Evolutionary conservation across 2,888 invertebrate genomes (phyloP).

Genomic region (Chironomus riparius): DNA sequence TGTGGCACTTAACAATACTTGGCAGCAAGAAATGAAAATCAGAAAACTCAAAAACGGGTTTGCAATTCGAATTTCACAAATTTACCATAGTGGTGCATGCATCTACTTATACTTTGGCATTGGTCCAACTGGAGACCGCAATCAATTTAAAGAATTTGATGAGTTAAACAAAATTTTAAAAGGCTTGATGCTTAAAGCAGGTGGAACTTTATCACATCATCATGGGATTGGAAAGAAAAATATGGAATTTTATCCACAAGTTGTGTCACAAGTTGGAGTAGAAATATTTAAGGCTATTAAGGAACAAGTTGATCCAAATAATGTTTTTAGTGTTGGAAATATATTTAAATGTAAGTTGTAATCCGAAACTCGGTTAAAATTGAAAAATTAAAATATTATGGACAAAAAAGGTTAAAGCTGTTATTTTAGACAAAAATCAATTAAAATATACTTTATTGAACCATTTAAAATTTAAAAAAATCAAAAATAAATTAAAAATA

Average conservation of each 20-base stretch:
- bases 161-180: neutral
- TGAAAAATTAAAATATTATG: no score
- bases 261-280: neutral
- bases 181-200: neutral
- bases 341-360: neutral
- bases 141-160: neutral
- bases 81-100: neutral
- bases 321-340: slow-evolving; percentile 6
- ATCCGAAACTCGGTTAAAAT: no score
- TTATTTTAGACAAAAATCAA: no score
- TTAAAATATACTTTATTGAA: no score
- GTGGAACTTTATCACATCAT: slow-evolving; percentile 7
- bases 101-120: neutral
- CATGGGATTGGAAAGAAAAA: slow-evolving; percentile 9
- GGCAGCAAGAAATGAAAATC: neutral
- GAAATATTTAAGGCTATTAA: neutral
- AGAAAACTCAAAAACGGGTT: neutral
- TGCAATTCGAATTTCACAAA: slow-evolving; percentile 3
- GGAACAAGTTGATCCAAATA: neutral
- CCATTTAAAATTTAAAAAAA: no score
- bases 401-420: no score
- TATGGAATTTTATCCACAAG: neutral
- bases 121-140: neutral
- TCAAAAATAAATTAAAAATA: no score
- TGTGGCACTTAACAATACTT: neutral